Percentiles rank a stretch among this genome's conserved stretches.
Evolutionary conservation across 2,113 vertebrate species (phyloP).

Genomic region (Neolamprologus toae): DNA sequence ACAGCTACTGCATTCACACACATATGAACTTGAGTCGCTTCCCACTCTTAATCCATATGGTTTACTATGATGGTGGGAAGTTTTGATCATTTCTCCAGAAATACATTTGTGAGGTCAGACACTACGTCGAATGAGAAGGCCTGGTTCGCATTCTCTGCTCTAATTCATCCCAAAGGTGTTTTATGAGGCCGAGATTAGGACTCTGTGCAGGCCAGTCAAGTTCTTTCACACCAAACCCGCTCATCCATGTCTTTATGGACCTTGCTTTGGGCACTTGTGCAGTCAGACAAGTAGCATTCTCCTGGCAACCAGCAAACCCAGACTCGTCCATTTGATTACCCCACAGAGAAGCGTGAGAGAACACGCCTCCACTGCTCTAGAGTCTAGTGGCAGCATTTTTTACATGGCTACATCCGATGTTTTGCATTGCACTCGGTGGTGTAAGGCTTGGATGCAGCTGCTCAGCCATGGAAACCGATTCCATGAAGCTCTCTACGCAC

Average conservation of each 20-base stretch:
- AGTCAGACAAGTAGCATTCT: not conserved
- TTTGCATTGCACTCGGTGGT: not conserved
- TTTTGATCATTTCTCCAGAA: not conserved
- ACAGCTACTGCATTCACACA: not conserved
- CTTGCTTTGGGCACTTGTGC: not conserved
- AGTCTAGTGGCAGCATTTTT: not conserved
- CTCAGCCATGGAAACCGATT: not conserved
- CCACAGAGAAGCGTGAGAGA: not conserved
- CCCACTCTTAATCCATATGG: not conserved
- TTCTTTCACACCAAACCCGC: not conserved
- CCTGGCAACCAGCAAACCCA: not conserved
- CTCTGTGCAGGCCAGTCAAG: not conserved
- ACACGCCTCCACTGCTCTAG: not conserved
- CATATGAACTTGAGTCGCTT: not conserved
- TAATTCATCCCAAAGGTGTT: not conserved
- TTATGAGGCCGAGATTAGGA: not conserved
- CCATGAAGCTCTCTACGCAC: not conserved
- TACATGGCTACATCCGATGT: not conserved
- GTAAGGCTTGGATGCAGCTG: not conserved
- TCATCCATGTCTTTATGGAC: not conserved
- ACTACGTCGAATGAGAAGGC: not conserved
- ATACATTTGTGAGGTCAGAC: not conserved
- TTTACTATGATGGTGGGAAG: not conserved
- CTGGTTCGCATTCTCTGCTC: not conserved
- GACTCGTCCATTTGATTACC: not conserved